Base-by-base conservation (phyloP, 1,140 invertebrate genomes). In the Macrostomum lignano region DNA sequence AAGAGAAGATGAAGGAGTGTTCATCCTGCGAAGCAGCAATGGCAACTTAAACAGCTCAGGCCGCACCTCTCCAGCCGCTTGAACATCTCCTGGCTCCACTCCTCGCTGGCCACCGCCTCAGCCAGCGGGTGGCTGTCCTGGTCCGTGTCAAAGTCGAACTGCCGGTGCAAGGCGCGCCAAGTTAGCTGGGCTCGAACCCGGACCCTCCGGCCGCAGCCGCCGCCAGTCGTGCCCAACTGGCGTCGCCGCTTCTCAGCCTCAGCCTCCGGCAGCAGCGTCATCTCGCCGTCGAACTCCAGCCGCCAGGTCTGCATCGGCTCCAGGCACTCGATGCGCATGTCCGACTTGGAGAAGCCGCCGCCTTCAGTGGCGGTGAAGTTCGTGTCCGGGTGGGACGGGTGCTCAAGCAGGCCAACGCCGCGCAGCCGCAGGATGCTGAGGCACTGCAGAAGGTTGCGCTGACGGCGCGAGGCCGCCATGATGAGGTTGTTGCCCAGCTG, bases 241-340 rank as follows among this genome's bases (percentile, higher is more conserved):
- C 23, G 23, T 24, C 10, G n/a, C 23, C 23, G n/a, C 10, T 24
- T 24, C n/a, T 10, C 23, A n/a, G n/a, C n/a, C n/a, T n/a, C n/a
- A n/a, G n/a, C n/a, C n/a, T n/a, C n/a, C n/a, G n/a, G n/a, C n/a
- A n/a, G n/a, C n/a, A n/a, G 68, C 69, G 61, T 65, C 61, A 71
- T 65, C 43, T 64, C 55, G 21, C 69, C 69, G 36, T 61, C 60
- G 45, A 66, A 72, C 2, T 52, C 42, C 0, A 72, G 38, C 28
- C 52, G 60, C 70, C 70, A 73, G 36, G 53, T 61, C 40, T 62
- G 61, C 69, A 72, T 72, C 2, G 69, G 65, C 40, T 64, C 59
- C 0, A 69, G 46, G 0, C 65, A 63, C 14, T 58, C 58, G 9
- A 70, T 56, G 17, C 47, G 51, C n/a, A 72, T 50, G 0, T 69